A percentile compares a stretch with the other conserved stretches of the same genome.
These are phyloP conservation scores for Trididemnum nubilum DNA, from an alignment of 23 tunicate species.

Conservation along the genomic window DNA sequence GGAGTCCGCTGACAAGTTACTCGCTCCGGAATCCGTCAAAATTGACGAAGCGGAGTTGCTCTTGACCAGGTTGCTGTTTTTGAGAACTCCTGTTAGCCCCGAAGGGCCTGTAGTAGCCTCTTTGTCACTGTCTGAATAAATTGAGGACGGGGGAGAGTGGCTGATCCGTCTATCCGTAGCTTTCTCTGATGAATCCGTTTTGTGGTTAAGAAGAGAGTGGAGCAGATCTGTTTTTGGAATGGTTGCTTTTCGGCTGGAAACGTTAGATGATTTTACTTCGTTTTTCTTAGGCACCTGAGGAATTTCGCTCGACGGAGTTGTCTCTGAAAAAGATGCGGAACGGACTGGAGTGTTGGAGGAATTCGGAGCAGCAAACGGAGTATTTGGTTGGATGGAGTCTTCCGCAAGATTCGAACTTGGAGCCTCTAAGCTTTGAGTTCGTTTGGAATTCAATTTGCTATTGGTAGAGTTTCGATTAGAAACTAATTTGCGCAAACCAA, in stretches of 20 bases:
- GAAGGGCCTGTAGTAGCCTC: neutral
- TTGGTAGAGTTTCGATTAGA: neutral
- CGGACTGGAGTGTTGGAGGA: neutral
- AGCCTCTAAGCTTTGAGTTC: neutral
- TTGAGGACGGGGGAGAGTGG: neutral
- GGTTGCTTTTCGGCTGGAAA: conserved; percentile 29
- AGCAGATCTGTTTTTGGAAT: conserved; percentile 61
- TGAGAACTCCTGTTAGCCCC: conserved; percentile 40
- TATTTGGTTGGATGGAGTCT: neutral
- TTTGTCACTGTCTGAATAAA: conserved; percentile 12
- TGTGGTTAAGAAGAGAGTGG: conserved; percentile 32
- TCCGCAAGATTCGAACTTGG: neutral
- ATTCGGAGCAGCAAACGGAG: neutral
- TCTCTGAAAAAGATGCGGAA: neutral
- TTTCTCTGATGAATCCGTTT: conserved; percentile 16
- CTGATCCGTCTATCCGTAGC: neutral
- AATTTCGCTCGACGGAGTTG: neutral
- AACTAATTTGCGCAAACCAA: conserved; percentile 44
- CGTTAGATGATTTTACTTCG: conserved; percentile 1
- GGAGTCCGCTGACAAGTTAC: conserved; percentile 53
- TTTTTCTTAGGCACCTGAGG: neutral
- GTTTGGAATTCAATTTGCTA: neutral
- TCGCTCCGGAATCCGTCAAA: conserved; percentile 65
- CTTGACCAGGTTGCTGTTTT: conserved; percentile 61
- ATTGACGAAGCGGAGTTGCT: conserved; percentile 65